A percentile compares a stretch with the other conserved stretches of the same genome.
Evolutionary conservation across 2,113 vertebrate genomes (phyloP).

Genomic region (Dromas ardeola): DNA sequence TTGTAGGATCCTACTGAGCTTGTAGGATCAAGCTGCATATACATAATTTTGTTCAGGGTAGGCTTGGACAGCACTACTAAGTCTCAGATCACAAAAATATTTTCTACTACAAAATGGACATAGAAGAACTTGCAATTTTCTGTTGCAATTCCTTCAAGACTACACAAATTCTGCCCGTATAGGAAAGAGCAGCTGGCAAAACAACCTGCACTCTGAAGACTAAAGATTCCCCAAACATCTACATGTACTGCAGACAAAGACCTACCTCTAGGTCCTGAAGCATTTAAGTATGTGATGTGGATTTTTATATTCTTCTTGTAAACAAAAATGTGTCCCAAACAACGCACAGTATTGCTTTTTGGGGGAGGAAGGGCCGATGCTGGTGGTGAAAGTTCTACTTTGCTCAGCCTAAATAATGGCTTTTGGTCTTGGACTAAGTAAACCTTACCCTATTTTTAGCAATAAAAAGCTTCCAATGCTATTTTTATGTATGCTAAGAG

Average conservation of each 20-base stretch:
- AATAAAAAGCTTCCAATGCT: not conserved
- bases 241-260: rapidly evolving
- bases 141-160: not conserved
- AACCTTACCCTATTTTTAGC: not conserved
- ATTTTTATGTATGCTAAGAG: not conserved
- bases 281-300: not conserved
- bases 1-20: not conserved
- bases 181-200: not conserved
- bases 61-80: not conserved
- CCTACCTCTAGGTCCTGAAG: not conserved
- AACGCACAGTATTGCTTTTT: not conserved
- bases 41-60: not conserved
- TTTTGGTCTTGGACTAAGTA: not conserved
- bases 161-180: not conserved
- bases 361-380: not conserved
- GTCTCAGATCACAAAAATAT: not conserved
- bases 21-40: not conserved
- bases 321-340: not conserved
- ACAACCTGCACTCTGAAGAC: not conserved
- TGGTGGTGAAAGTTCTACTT: not conserved
- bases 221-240: not conserved
- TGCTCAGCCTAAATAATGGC: not conserved
- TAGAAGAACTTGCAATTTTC: not conserved
- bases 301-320: not conserved
- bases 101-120: not conserved